Conservation (phyloP, 2,888 invertebrate genomes). For the Zonitis immaculata region DNA sequence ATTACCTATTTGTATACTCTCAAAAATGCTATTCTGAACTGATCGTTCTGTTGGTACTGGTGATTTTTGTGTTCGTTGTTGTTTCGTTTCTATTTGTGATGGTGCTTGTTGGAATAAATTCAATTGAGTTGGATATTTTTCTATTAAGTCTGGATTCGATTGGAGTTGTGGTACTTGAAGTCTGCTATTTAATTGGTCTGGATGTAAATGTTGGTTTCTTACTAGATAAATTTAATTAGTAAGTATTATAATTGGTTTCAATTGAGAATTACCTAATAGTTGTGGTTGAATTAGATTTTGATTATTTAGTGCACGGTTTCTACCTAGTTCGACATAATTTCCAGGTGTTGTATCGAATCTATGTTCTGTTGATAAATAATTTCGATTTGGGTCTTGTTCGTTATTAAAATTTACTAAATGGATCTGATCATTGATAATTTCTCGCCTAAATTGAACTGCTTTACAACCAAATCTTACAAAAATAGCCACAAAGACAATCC, state of each 20-base stretch:
- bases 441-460: not conserved
- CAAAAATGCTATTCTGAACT: not conserved
- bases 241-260: not conserved
- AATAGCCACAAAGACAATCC: no score
- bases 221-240: not conserved
- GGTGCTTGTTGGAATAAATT: not conserved
- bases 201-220: not conserved
- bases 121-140: no score
- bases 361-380: not conserved
- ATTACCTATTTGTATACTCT: not conserved
- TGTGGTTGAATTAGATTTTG: not conserved
- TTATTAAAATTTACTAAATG: not conserved
- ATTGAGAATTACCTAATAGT: not conserved
- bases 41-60: not conserved
- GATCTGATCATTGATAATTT: not conserved
- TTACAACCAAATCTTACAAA: no score
- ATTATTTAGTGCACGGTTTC: not conserved
- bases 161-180: not conserved
- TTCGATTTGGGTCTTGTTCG: conserved; percentile 1
- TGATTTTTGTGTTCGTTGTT: not conserved
- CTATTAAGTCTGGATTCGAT: no score
- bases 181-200: not conserved
- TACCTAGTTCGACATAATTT: not conserved
- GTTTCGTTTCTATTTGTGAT: not conserved
- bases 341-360: not conserved